These are phyloP conservation scores for Dromiciops gliroides DNA, from an alignment of 2,113 vertebrate species.

Conservation along the genomic window DNA sequence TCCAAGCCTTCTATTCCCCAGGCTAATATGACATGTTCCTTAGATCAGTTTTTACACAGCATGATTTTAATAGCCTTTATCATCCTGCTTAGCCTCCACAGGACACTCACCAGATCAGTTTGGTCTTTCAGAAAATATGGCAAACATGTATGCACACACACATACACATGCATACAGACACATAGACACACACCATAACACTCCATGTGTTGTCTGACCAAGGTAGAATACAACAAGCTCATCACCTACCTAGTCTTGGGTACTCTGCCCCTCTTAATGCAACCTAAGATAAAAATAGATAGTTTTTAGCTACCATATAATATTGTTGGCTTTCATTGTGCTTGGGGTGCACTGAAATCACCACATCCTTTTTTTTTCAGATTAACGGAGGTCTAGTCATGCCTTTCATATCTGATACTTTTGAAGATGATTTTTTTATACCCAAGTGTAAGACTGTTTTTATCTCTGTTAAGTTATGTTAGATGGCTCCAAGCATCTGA, in stretches of 20 bases:
- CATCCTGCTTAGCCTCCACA: background rate
- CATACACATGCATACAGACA: background rate
- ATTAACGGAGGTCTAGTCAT: background rate
- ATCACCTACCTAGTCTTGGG: background rate
- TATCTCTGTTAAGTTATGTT: background rate
- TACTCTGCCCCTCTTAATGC: background rate
- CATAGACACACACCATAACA: background rate
- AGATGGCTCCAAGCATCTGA: background rate
- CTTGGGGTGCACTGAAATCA: background rate
- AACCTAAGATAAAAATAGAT: background rate
- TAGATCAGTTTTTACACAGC: background rate
- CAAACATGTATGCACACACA: background rate
- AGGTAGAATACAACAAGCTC: background rate
- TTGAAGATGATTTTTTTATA: background rate
- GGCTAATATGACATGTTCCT: background rate
- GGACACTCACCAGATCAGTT: background rate
- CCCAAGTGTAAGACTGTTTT: background rate
- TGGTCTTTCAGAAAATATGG: background rate
- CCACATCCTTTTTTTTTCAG: background rate
- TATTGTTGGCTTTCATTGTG: background rate
- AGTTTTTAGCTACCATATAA: background rate
- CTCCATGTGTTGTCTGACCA: background rate
- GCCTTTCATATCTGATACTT: background rate
- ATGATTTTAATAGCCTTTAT: background rate
- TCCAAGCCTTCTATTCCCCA: background rate